Percentiles rank a stretch among this genome's conserved stretches.
These are phyloP conservation scores for Drosophila eugracilis DNA, from an alignment of 1,140 invertebrate species.

Conservation along the genomic window DNA sequence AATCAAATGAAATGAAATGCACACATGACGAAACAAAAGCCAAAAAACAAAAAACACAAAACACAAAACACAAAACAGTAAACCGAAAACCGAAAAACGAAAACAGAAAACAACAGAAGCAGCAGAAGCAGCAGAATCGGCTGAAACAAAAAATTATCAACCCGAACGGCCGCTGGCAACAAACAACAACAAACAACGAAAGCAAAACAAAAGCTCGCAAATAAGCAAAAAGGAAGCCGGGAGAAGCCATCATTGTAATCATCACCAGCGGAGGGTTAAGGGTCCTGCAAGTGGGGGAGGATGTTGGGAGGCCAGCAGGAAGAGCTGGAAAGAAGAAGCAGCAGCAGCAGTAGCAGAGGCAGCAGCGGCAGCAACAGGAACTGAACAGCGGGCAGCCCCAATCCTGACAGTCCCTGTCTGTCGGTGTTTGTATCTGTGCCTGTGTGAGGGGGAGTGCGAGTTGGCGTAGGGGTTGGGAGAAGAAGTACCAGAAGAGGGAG, in stretches of 20 bases:
- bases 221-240: constrained; percentile 76
- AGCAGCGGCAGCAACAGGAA: constrained; percentile 41
- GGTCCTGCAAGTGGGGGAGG: constrained; percentile 6
- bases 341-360: constrained; percentile 37
- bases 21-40: constrained; percentile 82
- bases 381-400: constrained; percentile 53
- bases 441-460: constrained; percentile 5
- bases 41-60: constrained; percentile 62
- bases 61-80: constrained; percentile 53
- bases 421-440: constrained; percentile 10
- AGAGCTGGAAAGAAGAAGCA: constrained; percentile 18
- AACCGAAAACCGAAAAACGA: constrained; percentile 38
- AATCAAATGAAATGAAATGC: constrained; percentile 83
- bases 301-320: not conserved
- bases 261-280: constrained; percentile 72
- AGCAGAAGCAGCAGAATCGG: constrained; percentile 34
- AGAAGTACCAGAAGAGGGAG: constrained; percentile 1
- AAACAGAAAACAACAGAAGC: constrained; percentile 38
- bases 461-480: too few species aligned
- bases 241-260: constrained; percentile 79
- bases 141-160: constrained; percentile 70
- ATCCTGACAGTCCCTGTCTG: constrained; percentile 46
- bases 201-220: constrained; percentile 75
- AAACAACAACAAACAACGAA: constrained; percentile 53
- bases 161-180: constrained; percentile 67